These are phyloP conservation scores for Anthoscopus minutus DNA, from an alignment of 2,113 vertebrate genomes.

Conservation along the genomic window DNA sequence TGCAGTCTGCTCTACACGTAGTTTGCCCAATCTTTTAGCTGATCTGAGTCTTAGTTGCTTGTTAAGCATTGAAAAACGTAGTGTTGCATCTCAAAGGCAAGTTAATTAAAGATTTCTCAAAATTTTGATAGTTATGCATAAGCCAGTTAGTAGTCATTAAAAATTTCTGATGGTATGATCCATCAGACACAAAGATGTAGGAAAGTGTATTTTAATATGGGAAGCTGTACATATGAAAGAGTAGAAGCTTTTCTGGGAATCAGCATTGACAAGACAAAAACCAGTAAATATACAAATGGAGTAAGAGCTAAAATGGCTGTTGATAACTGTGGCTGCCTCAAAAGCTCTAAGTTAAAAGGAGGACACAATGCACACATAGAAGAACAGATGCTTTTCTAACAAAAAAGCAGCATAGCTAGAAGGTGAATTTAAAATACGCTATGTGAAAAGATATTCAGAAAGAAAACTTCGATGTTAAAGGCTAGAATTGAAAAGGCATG, in stretches of 20 bases:
- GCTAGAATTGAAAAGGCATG: neutral
- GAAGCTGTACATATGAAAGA: neutral
- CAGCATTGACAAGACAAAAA: neutral
- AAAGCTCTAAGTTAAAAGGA: neutral
- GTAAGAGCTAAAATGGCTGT: neutral
- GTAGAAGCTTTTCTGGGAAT: neutral
- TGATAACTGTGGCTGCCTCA: neutral
- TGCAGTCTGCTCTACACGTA: neutral
- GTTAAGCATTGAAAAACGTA: neutral
- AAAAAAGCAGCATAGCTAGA: neutral
- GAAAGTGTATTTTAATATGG: neutral
- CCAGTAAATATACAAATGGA: neutral
- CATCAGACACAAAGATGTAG: neutral
- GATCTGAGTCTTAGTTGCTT: neutral
- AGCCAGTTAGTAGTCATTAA: neutral
- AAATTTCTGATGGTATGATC: neutral
- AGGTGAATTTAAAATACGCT: neutral
- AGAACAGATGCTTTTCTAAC: neutral
- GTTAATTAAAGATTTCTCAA: neutral
- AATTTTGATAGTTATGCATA: neutral
- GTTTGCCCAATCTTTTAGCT: neutral
- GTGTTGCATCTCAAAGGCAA: neutral
- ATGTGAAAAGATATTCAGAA: neutral
- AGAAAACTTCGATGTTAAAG: neutral
- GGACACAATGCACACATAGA: neutral